Base-by-base conservation (phyloP, 1,140 invertebrate species). In the Orius laevigatus region DNA sequence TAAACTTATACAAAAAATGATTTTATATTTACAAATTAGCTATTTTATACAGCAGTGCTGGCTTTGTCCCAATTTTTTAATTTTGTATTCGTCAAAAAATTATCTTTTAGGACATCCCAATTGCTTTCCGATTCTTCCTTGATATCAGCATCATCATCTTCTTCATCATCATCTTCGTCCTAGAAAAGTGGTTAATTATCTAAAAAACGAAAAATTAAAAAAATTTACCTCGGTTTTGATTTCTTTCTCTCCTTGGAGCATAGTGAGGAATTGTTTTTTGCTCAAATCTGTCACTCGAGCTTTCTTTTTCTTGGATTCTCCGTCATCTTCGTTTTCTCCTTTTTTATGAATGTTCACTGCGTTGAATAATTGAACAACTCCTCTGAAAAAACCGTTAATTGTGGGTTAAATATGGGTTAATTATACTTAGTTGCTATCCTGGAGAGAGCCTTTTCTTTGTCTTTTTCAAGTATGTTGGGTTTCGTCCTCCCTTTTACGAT, bases 401-500 rank as follows among this genome's bases (percentile, higher is more conserved):
- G 9, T 12, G 3, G 19, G 3, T 9, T 42, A 19, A 11, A 16
- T 42, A 44, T 12, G n/a, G n/a, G 9, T 31, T 1, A 44, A 25
- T 44, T 31, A 20, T 12, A 44, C 42, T 16, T 34, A 1, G 14
- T 14, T 34, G 44, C 19, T 10, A 46, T 46, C 19, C 35, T 46
- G 3, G 14, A 12, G 6, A 46, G 14, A 14, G 14, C n/a, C 33
- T 46, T 46, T 35, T 46, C 44, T 33, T 46, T 33, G 19, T 46
- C 35, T 16, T 33, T 33, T 6, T 46, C 32, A 10, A 46, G 32
- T 8, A 16, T 12, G 35, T 46, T 46, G 18, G 44, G 44, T 16
- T 46, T 46, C 25, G 16, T 34, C n/a, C 44, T 16, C 15, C 44
- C 44, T 15, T 34, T 46, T 1, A 16, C n/a, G 16, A 46, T 33